Conservation (phyloP, 2,797 vertebrate species). For the Mareca penelope region DNA sequence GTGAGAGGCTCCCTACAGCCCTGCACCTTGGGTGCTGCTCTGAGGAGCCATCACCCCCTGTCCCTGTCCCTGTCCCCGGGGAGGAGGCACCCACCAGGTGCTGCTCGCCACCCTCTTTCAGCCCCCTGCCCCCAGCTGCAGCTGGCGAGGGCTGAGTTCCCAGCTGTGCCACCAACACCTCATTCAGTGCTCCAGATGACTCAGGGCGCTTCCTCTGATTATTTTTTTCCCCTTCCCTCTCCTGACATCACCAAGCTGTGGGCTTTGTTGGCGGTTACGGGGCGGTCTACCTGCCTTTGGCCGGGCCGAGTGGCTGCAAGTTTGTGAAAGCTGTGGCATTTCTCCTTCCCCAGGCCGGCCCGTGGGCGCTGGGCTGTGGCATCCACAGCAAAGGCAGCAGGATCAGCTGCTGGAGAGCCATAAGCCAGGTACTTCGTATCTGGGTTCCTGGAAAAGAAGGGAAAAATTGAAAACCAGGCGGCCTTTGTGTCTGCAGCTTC, state of each 20-base stretch:
- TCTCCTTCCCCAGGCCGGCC: constrained; percentile 12
- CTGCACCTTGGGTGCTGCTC: too few species aligned
- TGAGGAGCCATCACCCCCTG: accelerated
- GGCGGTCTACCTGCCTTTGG: constrained; percentile 24
- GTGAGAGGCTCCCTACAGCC: neutral
- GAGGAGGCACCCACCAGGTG: neutral
- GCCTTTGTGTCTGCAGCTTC: constrained; percentile 11
- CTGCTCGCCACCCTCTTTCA: neutral
- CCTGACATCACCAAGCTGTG: neutral
- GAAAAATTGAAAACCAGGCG: neutral
- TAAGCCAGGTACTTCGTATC: constrained; percentile 56
- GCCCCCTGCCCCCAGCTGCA: neutral
- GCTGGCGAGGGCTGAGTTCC: neutral
- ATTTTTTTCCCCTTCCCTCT: neutral
- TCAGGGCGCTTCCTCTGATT: constrained; percentile 22
- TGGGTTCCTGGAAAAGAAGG: constrained; percentile 60
- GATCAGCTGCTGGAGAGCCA: constrained; percentile 28
- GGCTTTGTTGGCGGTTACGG: constrained; percentile 11
- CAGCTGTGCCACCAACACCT: neutral
- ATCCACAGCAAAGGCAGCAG: too few species aligned
- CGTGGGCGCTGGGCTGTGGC: constrained; percentile 59
- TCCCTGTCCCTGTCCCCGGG: neutral
- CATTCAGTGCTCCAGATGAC: neutral
- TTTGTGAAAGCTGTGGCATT: neutral
- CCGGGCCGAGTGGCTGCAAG: neutral